These are phyloP conservation scores for Caenorhabditis sp. DNA, from an alignment of 2,888 invertebrate species.

Conservation along the genomic window DNA sequence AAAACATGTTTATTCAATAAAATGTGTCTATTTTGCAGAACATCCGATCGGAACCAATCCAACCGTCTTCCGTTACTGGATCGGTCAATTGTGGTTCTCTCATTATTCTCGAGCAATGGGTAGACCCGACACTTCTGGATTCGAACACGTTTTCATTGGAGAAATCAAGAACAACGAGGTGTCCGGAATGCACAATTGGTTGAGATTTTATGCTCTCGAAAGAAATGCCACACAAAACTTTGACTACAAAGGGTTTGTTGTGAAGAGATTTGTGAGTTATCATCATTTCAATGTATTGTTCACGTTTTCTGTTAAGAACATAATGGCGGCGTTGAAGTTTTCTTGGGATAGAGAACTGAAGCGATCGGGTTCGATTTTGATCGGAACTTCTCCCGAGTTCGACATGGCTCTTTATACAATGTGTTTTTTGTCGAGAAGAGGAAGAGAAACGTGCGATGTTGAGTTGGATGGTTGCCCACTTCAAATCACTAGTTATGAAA, in stretches of 20 bases:
- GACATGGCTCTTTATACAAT: slow-evolving; percentile 89
- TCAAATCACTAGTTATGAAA: slow-evolving; percentile 65
- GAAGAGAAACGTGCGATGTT: slow-evolving; percentile 74
- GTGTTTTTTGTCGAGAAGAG: slow-evolving; percentile 83
- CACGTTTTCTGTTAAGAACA: slow-evolving; percentile 39
- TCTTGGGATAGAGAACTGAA: slow-evolving; percentile 57
- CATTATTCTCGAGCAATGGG: slow-evolving; percentile 81
- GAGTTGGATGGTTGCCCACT: slow-evolving; percentile 67
- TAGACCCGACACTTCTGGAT: slow-evolving; percentile 85
- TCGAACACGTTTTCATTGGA: slow-evolving; percentile 89
- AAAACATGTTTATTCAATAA: too few relatives aligned
- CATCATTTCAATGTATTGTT: too few relatives aligned
- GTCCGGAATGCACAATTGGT: slow-evolving; percentile 84
- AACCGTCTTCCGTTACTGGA: slow-evolving; percentile 50
- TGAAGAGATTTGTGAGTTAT: slow-evolving; percentile 63
- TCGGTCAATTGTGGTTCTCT: slow-evolving; percentile 75
- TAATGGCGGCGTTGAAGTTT: slow-evolving; percentile 64
- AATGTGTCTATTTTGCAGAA: slow-evolving; percentile 41
- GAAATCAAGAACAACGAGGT: slow-evolving; percentile 84
- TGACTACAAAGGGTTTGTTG: slow-evolving; percentile 68
- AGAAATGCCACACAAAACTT: slow-evolving; percentile 74
- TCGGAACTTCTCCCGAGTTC: slow-evolving; percentile 81
- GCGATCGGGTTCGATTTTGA: slow-evolving; percentile 59
- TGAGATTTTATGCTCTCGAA: slow-evolving; percentile 81
- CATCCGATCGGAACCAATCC: slow-evolving; percentile 61